These are phyloP conservation scores for Lepus europaeus DNA, from an alignment of 2,113 vertebrate species.

Conservation along the genomic window DNA sequence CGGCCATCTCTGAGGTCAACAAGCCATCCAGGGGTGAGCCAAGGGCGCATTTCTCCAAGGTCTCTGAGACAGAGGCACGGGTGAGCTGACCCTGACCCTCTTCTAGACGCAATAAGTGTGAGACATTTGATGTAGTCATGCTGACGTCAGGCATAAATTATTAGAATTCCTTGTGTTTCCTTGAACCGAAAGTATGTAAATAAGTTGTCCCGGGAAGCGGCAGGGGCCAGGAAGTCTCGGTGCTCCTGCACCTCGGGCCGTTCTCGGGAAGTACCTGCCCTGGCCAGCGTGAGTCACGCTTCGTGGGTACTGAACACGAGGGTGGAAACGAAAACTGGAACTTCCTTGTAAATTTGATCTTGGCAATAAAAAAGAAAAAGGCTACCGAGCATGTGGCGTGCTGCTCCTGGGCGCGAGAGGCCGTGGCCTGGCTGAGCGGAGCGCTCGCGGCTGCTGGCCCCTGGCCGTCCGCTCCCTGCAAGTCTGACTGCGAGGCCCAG, in stretches of 20 bases:
- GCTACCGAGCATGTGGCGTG: constrained; percentile 73
- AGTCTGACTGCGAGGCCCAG: not conserved
- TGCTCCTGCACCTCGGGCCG: constrained; percentile 59
- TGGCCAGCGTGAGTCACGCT: constrained; percentile 68
- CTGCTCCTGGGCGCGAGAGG: not conserved
- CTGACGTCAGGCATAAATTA: constrained; percentile 60
- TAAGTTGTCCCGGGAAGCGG: constrained; percentile 48
- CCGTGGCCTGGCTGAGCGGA: fast-evolving
- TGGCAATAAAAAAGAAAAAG: constrained; percentile 86
- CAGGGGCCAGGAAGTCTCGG: constrained; percentile 3
- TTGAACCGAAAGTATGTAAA: constrained; percentile 70
- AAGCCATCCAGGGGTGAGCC: not conserved
- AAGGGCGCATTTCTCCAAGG: not conserved
- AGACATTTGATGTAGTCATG: constrained; percentile 67
- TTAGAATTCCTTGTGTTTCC: constrained; percentile 62
- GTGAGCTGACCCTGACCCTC: constrained; percentile 70
- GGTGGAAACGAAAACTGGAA: constrained; percentile 75
- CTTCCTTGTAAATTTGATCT: constrained; percentile 84
- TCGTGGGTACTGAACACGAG: constrained; percentile 58
- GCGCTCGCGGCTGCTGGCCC: not conserved
- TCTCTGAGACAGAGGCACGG: not conserved
- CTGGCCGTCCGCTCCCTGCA: not conserved
- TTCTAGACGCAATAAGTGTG: constrained; percentile 80
- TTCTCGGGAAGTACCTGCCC: constrained; percentile 74
- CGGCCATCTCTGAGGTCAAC: not conserved